Percentiles rank a stretch among this genome's conserved stretches.
Evolutionary conservation across 1,140 invertebrate species (phyloP).

Genomic region (Heliothis subflexa): DNA sequence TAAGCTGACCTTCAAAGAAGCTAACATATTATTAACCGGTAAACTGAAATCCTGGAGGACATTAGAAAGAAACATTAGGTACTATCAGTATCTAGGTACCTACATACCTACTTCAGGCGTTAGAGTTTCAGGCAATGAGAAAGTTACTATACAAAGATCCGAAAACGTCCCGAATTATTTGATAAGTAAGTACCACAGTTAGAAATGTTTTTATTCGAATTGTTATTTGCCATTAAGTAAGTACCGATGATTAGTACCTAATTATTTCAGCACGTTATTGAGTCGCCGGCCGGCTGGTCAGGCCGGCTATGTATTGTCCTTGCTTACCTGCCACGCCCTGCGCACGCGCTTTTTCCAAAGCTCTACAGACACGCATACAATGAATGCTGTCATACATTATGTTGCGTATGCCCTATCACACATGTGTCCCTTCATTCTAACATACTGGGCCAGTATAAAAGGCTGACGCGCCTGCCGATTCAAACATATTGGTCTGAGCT

Average conservation of each 20-base stretch:
- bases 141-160: too few species aligned
- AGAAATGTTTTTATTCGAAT: too few species aligned
- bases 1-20: too few species aligned
- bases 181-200: too few species aligned
- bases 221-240: neutral
- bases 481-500: slow-evolving; percentile 63
- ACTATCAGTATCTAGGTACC: too few species aligned
- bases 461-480: slow-evolving; percentile 50
- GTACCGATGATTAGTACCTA: slow-evolving; percentile 1
- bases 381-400: slow-evolving; percentile 58
- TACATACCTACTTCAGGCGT: too few species aligned
- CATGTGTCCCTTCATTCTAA: slow-evolving; percentile 59
- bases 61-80: too few species aligned
- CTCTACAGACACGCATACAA: slow-evolving; percentile 55
- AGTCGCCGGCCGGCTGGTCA: neutral
- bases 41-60: too few species aligned
- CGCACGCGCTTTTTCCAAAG: slow-evolving; percentile 62
- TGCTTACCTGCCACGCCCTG: slow-evolving; percentile 55
- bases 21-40: too few species aligned
- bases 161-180: too few species aligned
- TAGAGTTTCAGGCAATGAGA: too few species aligned
- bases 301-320: slow-evolving; percentile 53
- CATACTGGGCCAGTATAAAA: slow-evolving; percentile 68
- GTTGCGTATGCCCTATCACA: slow-evolving; percentile 57
- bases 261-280: slow-evolving; percentile 14